Evolutionary conservation across 2,888 invertebrate species (phyloP).

Genomic region (Nemotelus pantherinus): DNA sequence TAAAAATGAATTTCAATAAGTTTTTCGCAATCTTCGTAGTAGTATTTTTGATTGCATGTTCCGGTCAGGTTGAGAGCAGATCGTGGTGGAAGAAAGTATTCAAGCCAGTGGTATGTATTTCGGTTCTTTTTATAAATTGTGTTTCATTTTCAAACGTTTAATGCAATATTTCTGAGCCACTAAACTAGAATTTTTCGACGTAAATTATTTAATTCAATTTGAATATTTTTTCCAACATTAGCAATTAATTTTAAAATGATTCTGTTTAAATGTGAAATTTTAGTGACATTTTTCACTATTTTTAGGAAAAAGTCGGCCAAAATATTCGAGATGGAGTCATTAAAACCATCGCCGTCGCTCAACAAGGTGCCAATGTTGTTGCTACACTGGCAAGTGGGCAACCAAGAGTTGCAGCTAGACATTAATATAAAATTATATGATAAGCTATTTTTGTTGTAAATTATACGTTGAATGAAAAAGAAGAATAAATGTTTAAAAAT

Average conservation of each 20-base stretch:
- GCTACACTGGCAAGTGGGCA: constrained; percentile 1
- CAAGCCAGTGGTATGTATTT: constrained; percentile 26
- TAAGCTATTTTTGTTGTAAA: no score
- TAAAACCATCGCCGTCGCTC: constrained; percentile 14
- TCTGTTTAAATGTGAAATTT: no score
- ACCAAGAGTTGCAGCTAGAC: background rate
- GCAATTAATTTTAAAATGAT: no score
- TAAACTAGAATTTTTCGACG: no score
- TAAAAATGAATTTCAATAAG: constrained; percentile 11
- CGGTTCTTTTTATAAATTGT: background rate
- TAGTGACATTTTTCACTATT: background rate
- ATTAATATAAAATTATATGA: no score
- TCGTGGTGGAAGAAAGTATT: constrained; percentile 20
- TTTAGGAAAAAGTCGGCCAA: constrained; percentile 29
- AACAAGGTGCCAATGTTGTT: constrained; percentile 26
- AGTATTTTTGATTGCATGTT: background rate
- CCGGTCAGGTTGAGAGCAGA: background rate
- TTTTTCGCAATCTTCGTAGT: background rate
- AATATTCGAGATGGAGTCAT: constrained; percentile 13
- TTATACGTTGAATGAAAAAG: no score
- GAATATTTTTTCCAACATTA: no score
- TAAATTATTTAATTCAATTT: no score
- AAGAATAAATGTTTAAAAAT: no score
- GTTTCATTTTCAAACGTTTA: no score
- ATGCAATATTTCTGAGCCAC: no score